Evolutionary conservation across 2,797 vertebrate species (phyloP).

Genomic region (Danio jaintianensis): DNA sequence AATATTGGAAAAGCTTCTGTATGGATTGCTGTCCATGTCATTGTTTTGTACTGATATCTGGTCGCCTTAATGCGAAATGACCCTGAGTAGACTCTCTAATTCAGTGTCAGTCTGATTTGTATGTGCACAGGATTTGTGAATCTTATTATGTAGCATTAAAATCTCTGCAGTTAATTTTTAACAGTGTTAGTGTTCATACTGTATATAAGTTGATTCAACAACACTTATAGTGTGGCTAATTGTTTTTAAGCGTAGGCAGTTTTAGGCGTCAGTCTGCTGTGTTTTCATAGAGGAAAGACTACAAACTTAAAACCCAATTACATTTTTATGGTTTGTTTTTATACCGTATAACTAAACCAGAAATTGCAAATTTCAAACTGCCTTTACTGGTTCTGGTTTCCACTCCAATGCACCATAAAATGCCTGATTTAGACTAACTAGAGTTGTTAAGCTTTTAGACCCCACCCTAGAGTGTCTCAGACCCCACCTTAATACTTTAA

Average conservation of each 20-base stretch:
- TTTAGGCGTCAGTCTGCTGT: background rate
- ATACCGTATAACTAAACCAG: background rate
- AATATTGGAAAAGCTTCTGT: background rate
- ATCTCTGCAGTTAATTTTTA: background rate
- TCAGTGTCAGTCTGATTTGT: background rate
- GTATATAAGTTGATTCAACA: background rate
- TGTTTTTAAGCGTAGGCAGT: background rate
- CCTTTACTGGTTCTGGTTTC: constrained; percentile 17
- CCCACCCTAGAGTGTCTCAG: constrained; percentile 12
- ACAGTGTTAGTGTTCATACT: background rate
- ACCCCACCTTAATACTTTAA: constrained; percentile 22
- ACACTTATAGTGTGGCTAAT: background rate
- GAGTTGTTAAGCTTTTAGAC: constrained; percentile 19
- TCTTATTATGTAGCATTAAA: background rate
- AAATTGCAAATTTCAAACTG: background rate
- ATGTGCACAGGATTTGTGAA: background rate
- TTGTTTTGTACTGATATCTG: constrained; percentile 12
- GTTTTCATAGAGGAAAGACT: background rate
- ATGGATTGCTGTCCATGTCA: background rate
- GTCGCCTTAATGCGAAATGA: background rate
- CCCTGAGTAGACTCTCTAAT: background rate
- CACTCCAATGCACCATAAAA: constrained; percentile 22
- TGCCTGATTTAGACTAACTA: constrained; percentile 35
- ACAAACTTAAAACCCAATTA: background rate
- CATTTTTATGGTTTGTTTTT: constrained; percentile 10